phyloP scores from a whole-genome alignment of 2,113 vertebrate species.

The Neodon shergylaensis region DNA sequence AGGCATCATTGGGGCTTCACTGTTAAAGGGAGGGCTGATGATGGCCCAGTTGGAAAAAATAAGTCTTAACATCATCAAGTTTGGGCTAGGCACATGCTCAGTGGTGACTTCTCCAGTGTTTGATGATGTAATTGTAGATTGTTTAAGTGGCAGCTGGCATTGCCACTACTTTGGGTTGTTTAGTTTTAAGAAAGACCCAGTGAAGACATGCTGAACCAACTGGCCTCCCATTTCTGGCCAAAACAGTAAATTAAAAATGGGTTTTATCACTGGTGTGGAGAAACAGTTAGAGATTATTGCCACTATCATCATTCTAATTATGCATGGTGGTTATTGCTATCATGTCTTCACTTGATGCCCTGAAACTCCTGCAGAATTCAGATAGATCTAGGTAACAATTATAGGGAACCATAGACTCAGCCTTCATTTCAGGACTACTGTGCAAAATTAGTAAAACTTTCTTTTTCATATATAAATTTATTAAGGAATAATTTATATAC shows the following conservation, averaged over 20 bases:
- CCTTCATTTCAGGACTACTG: background rate
- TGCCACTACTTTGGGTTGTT: background rate
- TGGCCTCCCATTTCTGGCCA: background rate
- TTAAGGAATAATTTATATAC: background rate
- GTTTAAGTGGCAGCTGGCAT: background rate
- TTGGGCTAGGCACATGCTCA: background rate
- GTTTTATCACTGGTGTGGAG: background rate
- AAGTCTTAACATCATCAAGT: background rate
- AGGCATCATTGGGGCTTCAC: background rate
- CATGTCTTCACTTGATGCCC: background rate
- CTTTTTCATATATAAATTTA: background rate
- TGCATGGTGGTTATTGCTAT: background rate
- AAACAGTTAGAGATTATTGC: background rate
- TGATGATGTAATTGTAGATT: background rate
- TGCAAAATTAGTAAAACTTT: background rate
- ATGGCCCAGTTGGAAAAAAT: background rate
- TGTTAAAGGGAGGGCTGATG: background rate
- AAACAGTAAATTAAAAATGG: background rate
- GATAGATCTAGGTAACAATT: background rate
- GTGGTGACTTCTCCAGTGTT: background rate
- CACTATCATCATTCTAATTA: background rate
- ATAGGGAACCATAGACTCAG: fast-evolving
- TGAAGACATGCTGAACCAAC: background rate
- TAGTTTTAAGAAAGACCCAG: background rate
- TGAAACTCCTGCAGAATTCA: background rate